Evolutionary conservation across 2,888 invertebrate genomes (phyloP).

Genomic region (Pheosia tremula): DNA sequence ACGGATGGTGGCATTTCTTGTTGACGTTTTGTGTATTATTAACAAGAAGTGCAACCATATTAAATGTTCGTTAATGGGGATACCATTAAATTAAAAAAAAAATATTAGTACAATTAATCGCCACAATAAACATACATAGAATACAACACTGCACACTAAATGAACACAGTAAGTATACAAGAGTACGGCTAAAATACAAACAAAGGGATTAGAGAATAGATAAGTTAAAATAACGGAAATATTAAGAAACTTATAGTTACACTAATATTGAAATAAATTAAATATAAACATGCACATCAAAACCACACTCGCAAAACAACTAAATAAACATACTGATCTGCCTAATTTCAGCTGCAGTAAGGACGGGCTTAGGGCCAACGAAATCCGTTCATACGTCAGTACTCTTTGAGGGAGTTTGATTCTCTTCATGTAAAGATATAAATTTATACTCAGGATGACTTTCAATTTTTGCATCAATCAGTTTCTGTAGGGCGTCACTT

Average conservation of each 20-base stretch:
- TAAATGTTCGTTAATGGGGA: conserved; percentile 11
- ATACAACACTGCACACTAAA: conserved; percentile 13
- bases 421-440: conserved; percentile 66
- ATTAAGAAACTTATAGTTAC: neutral
- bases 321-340: conserved; percentile 74
- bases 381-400: conserved; percentile 71
- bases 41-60: conserved; percentile 25
- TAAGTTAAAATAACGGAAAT: neutral
- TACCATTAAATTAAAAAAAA: conserved; percentile 17
- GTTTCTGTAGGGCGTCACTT: conserved; percentile 71
- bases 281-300: conserved; percentile 39
- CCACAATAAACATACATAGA: conserved; percentile 13
- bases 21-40: neutral
- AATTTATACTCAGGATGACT: conserved; percentile 76
- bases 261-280: conserved; percentile 15
- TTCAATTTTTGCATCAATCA: conserved; percentile 74
- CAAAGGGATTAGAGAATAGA: neutral
- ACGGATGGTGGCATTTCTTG: conserved; percentile 22
- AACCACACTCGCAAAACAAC: conserved; percentile 53
- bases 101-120: neutral
- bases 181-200: neutral
- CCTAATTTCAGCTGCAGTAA: conserved; percentile 47
- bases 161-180: conserved; percentile 9
- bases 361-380: conserved; percentile 49
- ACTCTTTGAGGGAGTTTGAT: conserved; percentile 67